Evolutionary conservation across 2,888 invertebrate species (phyloP), one percentile per base, ranked within the genome.

Genomic region (Ariolimax columbianus): DNA sequence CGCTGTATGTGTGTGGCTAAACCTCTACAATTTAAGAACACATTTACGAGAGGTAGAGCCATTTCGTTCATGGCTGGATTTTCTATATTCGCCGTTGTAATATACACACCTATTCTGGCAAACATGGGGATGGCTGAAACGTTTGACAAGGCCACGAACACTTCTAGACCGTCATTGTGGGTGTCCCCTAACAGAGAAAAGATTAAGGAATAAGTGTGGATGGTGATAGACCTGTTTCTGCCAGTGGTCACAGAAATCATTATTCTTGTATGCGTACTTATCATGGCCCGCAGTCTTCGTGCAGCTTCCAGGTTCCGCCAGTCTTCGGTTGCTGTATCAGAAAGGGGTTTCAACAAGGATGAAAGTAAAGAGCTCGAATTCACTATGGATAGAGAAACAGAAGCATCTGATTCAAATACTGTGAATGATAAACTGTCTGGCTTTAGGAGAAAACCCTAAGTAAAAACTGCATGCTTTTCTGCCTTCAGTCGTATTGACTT

Each of bases 21-120:
- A 59, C 82, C 82, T 2, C 82, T 82, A 1, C 82, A 82, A 26
- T 82, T 82, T 72, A 82, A 82, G 40, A 51, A 30, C 30, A 1
- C 4, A 1, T 82, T 82, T 38, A 82, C 59, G 0, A 33, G 19
- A 19, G 23, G 9, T 23, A 73, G 63, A 36, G 33, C 82, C 3
- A 40, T 51, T 40, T 14, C 33, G 1, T 36, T 63, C n/a, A 23
- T 63, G 9, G 3, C n/a, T 23, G 4, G 2, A n/a, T 59, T 82
- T n/a, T 6, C 4, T 40, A 9, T 59, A 0, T n/a, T 82, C 33
- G 23, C 73, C 23, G 9, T 82, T 23, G 40, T 40, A 1, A 38
- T 38, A 11, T 75, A 82, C 40, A 33, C 59, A 9, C 82, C 82
- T 26, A 40, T 82, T 19, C 26, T 82, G 1, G 63, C 40, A 6